A percentile compares a stretch with the other conserved stretches of the same genome.
Conservation (phyloP, 2,113 vertebrate genomes). For the Atherinomorus stipes region DNA sequence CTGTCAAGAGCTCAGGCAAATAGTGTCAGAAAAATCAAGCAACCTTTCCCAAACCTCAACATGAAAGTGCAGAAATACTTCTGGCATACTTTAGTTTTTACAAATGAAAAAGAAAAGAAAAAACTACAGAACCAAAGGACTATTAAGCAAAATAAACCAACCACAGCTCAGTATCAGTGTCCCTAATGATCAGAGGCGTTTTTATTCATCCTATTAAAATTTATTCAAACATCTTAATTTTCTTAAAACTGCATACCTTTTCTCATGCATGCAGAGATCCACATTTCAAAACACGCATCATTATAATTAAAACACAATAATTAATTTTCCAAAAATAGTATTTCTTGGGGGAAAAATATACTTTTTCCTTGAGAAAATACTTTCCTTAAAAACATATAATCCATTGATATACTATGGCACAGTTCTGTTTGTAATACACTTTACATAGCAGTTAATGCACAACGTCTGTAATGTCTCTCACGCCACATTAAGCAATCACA, state of each 20-base stretch:
- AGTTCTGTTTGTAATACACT: slow-evolving; percentile 6
- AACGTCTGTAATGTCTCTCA: slow-evolving; percentile 21
- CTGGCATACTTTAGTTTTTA: background rate
- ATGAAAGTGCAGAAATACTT: background rate
- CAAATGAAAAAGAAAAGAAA: background rate
- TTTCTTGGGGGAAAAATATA: slow-evolving; percentile 22
- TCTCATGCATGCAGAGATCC: slow-evolving; percentile 25
- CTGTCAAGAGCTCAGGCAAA: slow-evolving; percentile 18
- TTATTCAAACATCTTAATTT: slow-evolving; percentile 58
- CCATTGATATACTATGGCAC: slow-evolving; percentile 3
- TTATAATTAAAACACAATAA: slow-evolving; percentile 43
- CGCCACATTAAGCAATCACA: slow-evolving; percentile 19
- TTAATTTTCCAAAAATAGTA: slow-evolving; percentile 32
- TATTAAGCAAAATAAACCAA: background rate
- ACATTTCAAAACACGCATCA: background rate
- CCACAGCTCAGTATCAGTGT: background rate
- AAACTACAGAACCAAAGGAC: too few relatives aligned
- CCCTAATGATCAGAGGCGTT: background rate
- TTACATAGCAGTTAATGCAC: slow-evolving; percentile 3
- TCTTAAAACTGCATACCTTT: background rate
- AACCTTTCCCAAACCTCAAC: background rate
- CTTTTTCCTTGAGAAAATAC: slow-evolving; percentile 11
- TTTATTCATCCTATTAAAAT: slow-evolving; percentile 39
- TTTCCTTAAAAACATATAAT: slow-evolving; percentile 26
- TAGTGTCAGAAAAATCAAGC: background rate